phyloP scores from a whole-genome alignment of 2,113 vertebrate genomes.

The Lophotis ruficrista region DNA sequence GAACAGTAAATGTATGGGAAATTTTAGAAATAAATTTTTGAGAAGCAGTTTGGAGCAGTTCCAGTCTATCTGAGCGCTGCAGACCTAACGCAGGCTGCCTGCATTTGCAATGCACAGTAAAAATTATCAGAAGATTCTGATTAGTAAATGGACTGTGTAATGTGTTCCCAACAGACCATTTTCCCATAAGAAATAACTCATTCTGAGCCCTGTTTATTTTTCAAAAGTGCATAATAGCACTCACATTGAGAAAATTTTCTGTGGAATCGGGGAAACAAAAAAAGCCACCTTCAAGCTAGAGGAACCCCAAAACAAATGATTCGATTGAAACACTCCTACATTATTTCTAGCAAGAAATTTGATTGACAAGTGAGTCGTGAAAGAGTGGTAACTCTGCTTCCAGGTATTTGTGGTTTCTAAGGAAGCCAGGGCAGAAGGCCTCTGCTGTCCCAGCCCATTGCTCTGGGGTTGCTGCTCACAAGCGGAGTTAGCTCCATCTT shows the following conservation, averaged over 20 bases:
- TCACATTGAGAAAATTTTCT: background rate
- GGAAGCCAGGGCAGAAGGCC: background rate
- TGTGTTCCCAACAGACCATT: background rate
- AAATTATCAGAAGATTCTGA: slow-evolving; percentile 45
- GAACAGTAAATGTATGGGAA: background rate
- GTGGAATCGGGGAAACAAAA: background rate
- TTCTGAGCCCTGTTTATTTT: slow-evolving; percentile 22
- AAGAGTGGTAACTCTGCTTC: background rate
- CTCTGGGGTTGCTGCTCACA: background rate
- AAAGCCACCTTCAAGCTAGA: background rate
- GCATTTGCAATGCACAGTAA: slow-evolving; percentile 34
- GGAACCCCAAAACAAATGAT: background rate
- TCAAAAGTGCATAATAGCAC: background rate
- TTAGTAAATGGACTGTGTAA: slow-evolving; percentile 28
- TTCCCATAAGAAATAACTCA: slow-evolving; percentile 33
- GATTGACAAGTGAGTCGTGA: background rate
- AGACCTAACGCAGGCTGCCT: background rate
- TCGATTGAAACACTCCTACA: background rate
- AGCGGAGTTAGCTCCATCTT: background rate
- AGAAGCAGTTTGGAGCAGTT: slow-evolving; percentile 42
- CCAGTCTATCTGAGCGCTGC: slow-evolving; percentile 53
- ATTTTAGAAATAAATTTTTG: slow-evolving; percentile 1
- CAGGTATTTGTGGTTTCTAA: background rate
- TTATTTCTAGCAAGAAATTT: slow-evolving; percentile 8
- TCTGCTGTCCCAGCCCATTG: background rate